Base-by-base conservation (phyloP, 1,140 invertebrate genomes). In the Leptinotarsa defecta region DNA sequence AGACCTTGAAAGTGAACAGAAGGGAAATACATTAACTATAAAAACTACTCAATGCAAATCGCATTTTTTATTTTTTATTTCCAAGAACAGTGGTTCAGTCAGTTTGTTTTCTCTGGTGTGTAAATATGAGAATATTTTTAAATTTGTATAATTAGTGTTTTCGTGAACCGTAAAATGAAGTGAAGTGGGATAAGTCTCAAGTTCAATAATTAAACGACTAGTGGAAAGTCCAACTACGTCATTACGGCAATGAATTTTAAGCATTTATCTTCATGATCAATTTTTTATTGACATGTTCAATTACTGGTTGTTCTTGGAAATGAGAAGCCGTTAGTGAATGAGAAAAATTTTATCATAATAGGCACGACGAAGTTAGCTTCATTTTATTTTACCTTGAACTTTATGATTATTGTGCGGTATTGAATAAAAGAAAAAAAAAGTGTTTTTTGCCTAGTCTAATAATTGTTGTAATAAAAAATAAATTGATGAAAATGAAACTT, bases 151-250 rank as follows among this genome's bases (percentile, higher is more conserved):
- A 57, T 15, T 19, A 17, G 52, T 57, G 52, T 57, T 57, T 17
- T 57, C 4, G 52, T 57, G 52, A 57, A 19, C 52, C 52, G 4
- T 19, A 17, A 57, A 15, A 57, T n/a, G 52, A 17, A 57, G n/a
- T 57, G 15, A 57, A 57, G 15, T 43, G 34, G 34, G n/a, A 19
- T 57, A 8, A n/a, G 52, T 57, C 52, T 57, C 52, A 57, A 57
- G 52, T 57, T 57, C 52, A 57, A 2, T 57, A 17, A 34, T n/a
- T 57, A 4, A 57, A 57, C 52, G 52, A 19, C 52, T 3, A 17
- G n/a, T 57, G 52, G 13, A 57, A 57, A 57, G 52, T 57, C 52
- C 52, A 57, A 57, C 52, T 57, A 57, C 52, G 52, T 57, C 52
- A 57, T 57, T 15, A 6, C 4, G 52, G 15, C 52, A 57, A 57